phyloP scores from a whole-genome alignment of 37 sponge, comb jelly and placozoan genomes.

The Crambe crambe region DNA sequence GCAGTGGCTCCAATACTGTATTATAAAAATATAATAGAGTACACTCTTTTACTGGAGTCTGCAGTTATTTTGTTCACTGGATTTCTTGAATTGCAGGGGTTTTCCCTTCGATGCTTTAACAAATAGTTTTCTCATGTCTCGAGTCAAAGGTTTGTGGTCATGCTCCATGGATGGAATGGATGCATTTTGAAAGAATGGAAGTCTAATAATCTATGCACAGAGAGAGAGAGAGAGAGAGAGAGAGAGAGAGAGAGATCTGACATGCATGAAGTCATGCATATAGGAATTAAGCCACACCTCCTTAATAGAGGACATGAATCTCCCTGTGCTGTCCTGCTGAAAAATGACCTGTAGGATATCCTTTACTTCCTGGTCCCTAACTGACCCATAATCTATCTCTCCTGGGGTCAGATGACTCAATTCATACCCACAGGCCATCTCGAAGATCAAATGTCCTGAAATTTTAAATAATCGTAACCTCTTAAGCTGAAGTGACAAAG shows the following conservation, averaged over 20 bases:
- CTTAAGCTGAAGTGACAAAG: neutral
- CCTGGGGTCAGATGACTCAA: constrained; percentile 28
- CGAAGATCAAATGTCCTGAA: constrained; percentile 64
- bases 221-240: neutral
- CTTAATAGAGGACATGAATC: neutral
- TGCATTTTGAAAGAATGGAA: neutral
- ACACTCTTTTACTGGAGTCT: too few species aligned
- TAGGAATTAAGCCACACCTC: constrained; percentile 1
- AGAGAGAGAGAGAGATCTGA: neutral
- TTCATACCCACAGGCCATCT: constrained; percentile 65
- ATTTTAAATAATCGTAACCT: neutral
- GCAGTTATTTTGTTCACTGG: too few species aligned
- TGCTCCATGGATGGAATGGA: neutral
- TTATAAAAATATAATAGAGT: too few species aligned
- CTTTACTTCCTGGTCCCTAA: neutral
- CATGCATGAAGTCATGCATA: too few species aligned
- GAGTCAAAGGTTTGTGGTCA: neutral
- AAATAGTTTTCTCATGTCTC: neutral
- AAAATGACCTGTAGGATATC: constrained; percentile 35
- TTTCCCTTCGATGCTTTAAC: neutral
- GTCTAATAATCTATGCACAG: neutral
- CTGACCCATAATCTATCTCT: constrained; percentile 16
- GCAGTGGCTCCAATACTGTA: too few species aligned
- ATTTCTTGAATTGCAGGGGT: neutral
- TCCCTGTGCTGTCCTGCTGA: neutral